phyloP scores from a whole-genome alignment of 2,113 vertebrate species.

The Epinephelus cyanopodus region DNA sequence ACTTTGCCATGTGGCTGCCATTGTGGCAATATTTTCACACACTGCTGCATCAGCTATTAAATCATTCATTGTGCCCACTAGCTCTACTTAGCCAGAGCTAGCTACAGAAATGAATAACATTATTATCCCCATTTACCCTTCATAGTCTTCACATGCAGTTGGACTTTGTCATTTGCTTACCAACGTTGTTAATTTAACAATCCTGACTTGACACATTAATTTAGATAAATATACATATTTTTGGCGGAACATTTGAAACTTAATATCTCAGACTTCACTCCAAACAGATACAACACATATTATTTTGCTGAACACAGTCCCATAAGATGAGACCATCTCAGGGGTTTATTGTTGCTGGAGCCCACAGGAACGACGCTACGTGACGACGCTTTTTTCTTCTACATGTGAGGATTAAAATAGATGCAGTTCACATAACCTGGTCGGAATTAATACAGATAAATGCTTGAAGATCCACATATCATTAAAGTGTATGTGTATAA shows the following conservation, averaged over 20 bases:
- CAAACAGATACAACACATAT: background rate
- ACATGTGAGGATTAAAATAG: too few species aligned
- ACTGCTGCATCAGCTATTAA: slow-evolving; percentile 1
- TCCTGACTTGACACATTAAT: background rate
- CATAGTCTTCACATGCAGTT: background rate
- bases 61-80: background rate
- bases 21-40: background rate
- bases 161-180: background rate
- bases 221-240: background rate
- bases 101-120: background rate
- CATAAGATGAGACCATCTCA: background rate
- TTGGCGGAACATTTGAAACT: background rate
- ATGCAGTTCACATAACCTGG: too few species aligned
- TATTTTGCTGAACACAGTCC: background rate
- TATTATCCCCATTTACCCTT: too few species aligned
- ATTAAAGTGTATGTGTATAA: too few species aligned
- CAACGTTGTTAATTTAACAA: background rate
- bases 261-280: background rate
- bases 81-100: background rate
- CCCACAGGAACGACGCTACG: too few species aligned
- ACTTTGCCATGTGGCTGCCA: background rate
- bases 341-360: too few species aligned
- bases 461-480: too few species aligned
- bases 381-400: too few species aligned
- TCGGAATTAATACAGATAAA: too few species aligned